A percentile compares a stretch with the other conserved stretches of the same genome.
Evolutionary conservation across 2,113 vertebrate species (phyloP).

Genomic region (Corythoichthys haematopterus): DNA sequence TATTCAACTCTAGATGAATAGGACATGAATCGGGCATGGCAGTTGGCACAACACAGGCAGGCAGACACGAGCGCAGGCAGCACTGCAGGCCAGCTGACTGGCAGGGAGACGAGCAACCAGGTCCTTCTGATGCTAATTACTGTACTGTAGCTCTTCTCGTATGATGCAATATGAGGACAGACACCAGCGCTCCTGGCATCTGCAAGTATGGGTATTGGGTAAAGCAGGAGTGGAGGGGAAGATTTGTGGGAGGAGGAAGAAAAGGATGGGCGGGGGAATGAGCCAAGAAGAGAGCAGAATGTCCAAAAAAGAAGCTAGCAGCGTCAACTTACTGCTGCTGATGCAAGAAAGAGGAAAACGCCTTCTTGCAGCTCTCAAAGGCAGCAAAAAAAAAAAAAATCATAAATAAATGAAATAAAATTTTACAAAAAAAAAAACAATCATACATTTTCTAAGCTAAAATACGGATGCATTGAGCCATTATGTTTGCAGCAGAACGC

Average conservation of each 20-base stretch:
- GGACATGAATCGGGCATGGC: constrained; percentile 58
- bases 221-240: background rate
- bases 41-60: constrained; percentile 51
- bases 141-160: constrained; percentile 33
- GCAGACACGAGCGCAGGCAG: constrained; percentile 29
- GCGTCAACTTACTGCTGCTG: constrained; percentile 51
- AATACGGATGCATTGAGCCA: constrained; percentile 4
- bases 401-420: constrained; percentile 1
- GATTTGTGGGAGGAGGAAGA: constrained; percentile 5
- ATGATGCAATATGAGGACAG: constrained; percentile 58
- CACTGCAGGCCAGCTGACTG: constrained; percentile 31
- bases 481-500: constrained; percentile 32
- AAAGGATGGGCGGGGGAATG: constrained; percentile 1
- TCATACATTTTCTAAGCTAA: background rate
- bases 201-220: constrained; percentile 8
- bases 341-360: constrained; percentile 58
- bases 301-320: constrained; percentile 31
- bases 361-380: constrained; percentile 24
- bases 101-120: constrained; percentile 49
- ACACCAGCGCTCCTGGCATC: constrained; percentile 38
- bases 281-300: constrained; percentile 13
- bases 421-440: background rate
- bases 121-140: constrained; percentile 64
- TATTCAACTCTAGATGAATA: constrained; percentile 59
- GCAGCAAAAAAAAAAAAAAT: constrained; percentile 20